Conservation (phyloP, 2,888 invertebrate genomes). For the Phyllotreta striolata region DNA sequence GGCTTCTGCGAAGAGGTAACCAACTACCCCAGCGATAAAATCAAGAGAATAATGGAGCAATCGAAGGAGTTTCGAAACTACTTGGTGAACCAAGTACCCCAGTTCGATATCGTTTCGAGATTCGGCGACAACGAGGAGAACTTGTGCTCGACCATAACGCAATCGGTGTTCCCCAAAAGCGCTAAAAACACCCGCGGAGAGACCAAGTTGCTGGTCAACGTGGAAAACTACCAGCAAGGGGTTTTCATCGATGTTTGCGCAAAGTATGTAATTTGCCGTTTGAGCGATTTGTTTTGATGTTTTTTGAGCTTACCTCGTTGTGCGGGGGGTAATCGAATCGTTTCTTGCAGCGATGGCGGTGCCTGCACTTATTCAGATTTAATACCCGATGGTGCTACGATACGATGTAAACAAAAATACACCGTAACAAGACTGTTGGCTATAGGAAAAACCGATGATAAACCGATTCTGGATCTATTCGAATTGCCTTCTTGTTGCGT, state of each 20-base stretch:
- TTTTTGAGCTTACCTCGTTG: neutral
- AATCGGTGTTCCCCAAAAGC: constrained; percentile 68
- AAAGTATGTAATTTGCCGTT: constrained; percentile 43
- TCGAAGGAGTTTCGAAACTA: constrained; percentile 40
- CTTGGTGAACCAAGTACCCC: constrained; percentile 31
- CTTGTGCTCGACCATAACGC: constrained; percentile 54
- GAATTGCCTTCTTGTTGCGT: constrained; percentile 63
- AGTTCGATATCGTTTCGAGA: constrained; percentile 26
- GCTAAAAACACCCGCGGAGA: constrained; percentile 66
- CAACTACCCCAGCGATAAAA: constrained; percentile 59
- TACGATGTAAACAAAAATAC: constrained; percentile 69
- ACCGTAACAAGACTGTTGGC: constrained; percentile 48
- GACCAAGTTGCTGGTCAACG: constrained; percentile 74
- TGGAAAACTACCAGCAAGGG: constrained; percentile 71
- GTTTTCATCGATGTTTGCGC: constrained; percentile 75
- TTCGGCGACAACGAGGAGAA: constrained; percentile 44
- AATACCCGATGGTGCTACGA: constrained; percentile 63
- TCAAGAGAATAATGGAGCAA: constrained; percentile 50
- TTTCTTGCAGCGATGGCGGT: constrained; percentile 41
- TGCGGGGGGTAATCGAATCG: neutral
- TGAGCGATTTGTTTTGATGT: constrained; percentile 1
- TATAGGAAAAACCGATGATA: constrained; percentile 44
- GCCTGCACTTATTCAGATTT: constrained; percentile 48
- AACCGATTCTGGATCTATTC: constrained; percentile 53
- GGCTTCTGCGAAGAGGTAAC: constrained; percentile 59